Evolutionary conservation across 2,888 invertebrate genomes (phyloP).

Genomic region (Thymelicus sylvestris): DNA sequence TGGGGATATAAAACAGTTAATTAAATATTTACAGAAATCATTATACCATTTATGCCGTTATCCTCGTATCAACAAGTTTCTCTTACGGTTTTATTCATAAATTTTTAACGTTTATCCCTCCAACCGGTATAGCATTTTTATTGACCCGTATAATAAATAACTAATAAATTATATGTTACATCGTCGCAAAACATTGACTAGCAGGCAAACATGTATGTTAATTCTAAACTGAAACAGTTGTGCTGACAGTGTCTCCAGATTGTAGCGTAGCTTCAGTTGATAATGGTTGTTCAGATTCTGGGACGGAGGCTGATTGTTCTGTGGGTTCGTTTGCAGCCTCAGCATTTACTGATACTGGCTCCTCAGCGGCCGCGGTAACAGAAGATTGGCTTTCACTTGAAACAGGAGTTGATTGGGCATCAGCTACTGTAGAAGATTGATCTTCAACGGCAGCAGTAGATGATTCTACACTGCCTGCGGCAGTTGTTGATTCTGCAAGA

Average conservation of each 20-base stretch:
- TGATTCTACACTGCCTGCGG: conserved; percentile 21
- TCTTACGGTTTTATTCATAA: conserved; percentile 36
- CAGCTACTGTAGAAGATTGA: conserved; percentile 32
- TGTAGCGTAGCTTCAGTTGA: conserved; percentile 5
- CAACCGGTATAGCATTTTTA: conserved; percentile 32
- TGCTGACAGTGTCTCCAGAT: conserved; percentile 41
- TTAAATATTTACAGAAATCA: conserved; percentile 40
- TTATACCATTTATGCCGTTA: conserved; percentile 13
- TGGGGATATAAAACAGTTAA: conserved; percentile 18
- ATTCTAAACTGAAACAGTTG: conserved; percentile 43
- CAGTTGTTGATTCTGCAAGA: conserved; percentile 39
- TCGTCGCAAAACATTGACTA: conserved; percentile 13
- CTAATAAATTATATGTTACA: conserved; percentile 17
- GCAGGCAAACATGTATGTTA: not conserved
- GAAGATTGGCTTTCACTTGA: not conserved
- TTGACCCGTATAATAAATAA: conserved; percentile 37
- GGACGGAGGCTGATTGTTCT: conserved; percentile 33
- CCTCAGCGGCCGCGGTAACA: not conserved
- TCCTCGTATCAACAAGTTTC: conserved; percentile 42
- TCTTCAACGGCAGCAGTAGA: conserved; percentile 26
- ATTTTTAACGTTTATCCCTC: conserved; percentile 34
- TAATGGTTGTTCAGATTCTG: conserved; percentile 26
- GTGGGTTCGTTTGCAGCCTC: conserved; percentile 38
- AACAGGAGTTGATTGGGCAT: conserved; percentile 26
- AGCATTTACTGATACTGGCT: not conserved